Evolutionary conservation across 2,113 vertebrate genomes (phyloP), one percentile per base, ranked within the genome.

Genomic region (Melanerpes formicivorus): DNA sequence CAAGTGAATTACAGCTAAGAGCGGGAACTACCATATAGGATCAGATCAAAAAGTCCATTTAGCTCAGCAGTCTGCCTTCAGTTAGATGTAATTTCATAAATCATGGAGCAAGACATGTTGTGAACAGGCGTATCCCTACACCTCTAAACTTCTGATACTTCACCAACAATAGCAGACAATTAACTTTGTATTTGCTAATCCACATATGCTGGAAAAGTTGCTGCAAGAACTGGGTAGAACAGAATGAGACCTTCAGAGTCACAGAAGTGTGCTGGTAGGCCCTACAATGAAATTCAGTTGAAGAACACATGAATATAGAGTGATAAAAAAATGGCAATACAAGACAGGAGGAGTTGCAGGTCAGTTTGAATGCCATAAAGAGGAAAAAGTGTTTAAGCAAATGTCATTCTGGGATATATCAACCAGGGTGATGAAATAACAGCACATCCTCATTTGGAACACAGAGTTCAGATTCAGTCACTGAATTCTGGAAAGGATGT

Each of bases 401-500:
- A 46, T 66, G 42, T 78, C 69, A 59, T 48, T 63, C 82, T 75
- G 69, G 76, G 73, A 86, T 78, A 48, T 16, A 91, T 95, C 95
- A 95, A 95, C 93, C 80, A 74, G 54, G 32, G 58, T 88, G 84
- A 94, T 91, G 91, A 96, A 90, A 77, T 26, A 83, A 56, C 69
- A 93, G 69, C 80, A 77, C 60, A 90, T 80, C 87, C 79, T 93
- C 69, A 67, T 52, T 77, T 0, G 0, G 91, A 93, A 91, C 84
- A 90, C 54, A 29, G 87, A 83, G 94, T 94, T 91, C 92, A 87
- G 72, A 55, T 59, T 54, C 56, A 64, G 76, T 5, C 5, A 1
- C 64, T 94, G 90, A 91, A 91, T 91, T 94, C 52, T 77, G 52
- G 79, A 90, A 87, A 90, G 82, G 94, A 93, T 85, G 90, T 54